Percentiles rank a stretch among this genome's conserved stretches.
phyloP scores from a whole-genome alignment of 2,797 vertebrate genomes.

The Rhinella marina region DNA sequence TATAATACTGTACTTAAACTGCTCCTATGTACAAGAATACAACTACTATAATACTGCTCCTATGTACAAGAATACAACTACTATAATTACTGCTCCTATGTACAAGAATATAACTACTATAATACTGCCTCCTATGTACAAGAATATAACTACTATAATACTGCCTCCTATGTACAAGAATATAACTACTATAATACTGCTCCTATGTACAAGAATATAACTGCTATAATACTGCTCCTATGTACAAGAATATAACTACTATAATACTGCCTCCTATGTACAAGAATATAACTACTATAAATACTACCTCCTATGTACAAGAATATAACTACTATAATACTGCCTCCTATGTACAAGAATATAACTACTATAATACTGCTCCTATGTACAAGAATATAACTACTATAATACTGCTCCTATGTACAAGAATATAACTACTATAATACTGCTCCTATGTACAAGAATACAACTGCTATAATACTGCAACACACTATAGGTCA shows the following conservation, averaged over 20 bases:
- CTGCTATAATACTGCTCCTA: constrained; percentile 3
- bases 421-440: not conserved
- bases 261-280: not conserved
- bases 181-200: not conserved
- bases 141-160: no score
- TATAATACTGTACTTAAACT: constrained; percentile 5
- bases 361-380: not conserved
- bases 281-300: no score
- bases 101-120: constrained; percentile 4
- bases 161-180: not conserved
- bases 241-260: constrained; percentile 1
- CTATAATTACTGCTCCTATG: not conserved
- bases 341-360: not conserved
- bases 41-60: no score
- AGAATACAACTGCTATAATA: no score
- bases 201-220: not conserved
- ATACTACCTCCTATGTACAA: not conserved
- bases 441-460: no score
- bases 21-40: no score
- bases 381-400: not conserved
- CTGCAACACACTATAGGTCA: not conserved
- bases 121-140: not conserved
- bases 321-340: constrained; percentile 8
- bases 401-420: not conserved
- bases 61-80: no score